Base-by-base conservation (phyloP, 2,797 vertebrate species). In the Brachymystax lenok region DNA sequence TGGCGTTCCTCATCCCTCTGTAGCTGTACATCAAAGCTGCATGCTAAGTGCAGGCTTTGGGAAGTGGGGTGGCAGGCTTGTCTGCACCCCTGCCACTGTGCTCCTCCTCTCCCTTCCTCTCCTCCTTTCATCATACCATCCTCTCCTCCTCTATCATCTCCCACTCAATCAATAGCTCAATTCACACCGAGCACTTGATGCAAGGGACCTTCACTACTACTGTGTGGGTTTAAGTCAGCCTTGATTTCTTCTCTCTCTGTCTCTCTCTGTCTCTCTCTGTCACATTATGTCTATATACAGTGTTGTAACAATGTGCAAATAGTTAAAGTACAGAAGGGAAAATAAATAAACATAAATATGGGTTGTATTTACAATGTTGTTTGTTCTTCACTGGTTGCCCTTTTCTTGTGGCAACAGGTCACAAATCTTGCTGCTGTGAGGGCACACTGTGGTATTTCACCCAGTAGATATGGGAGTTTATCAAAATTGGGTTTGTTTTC, bases 71-170 rank as follows among this genome's bases (percentile, higher is more conserved):
- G 54, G 54, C 17, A 56, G 19, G 54, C 19, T n/a, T 56, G 54
- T 19, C 54, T 56, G 54, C 54, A 0, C 14, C 54, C 19, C 54
- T 56, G 54, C 3, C 54, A 19, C 54, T 67, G 21, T 30, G 24
- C 14, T 16, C 24, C 64, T 21, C 61, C 78, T 73, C 64, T 67
- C 27, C 40, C 40, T 46, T 46, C 40, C 40, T 46, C 40, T 46
- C 40, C 40, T 28, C 28, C 56, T 69, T 64, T 74, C 16, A 33
- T 51, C 46, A 51, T 71, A 4, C 12, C 64, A 4, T 74, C n/a
- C 30, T n/a, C 19, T 71, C 78, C 81, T 74, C 83, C 85, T 81
- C 77, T 77, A 76, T 85, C 80, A 83, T 66, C 85, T 80, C 80
- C 83, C 82, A 85, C 83, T 89, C 84, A 73, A 80, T 83, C 73